A percentile compares a stretch with the other conserved stretches of the same genome.
phyloP scores from a whole-genome alignment of 2,888 invertebrate species.

The Petrolisthes cinctipes region DNA sequence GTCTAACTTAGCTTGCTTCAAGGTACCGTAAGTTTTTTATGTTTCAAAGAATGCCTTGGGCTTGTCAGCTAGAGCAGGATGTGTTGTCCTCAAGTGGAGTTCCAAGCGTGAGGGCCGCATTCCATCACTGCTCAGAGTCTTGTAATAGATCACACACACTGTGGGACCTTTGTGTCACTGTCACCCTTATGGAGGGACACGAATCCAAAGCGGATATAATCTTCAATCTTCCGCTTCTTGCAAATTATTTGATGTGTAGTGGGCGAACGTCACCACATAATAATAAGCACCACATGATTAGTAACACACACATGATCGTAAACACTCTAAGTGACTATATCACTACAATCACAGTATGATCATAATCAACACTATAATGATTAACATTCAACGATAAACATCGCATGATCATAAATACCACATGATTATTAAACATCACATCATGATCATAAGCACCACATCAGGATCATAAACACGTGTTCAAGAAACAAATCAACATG shows the following conservation, averaged over 20 bases:
- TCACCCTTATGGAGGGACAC: background rate
- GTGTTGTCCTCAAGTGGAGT: background rate
- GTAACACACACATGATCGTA: too few species aligned
- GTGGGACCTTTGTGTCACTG: background rate
- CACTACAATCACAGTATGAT: too few species aligned
- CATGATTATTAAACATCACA: too few species aligned
- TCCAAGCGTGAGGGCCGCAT: slow-evolving; percentile 14
- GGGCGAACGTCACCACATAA: too few species aligned
- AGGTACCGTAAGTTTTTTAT: background rate
- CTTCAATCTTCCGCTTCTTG: slow-evolving; percentile 10
- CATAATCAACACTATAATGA: too few species aligned
- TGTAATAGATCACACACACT: slow-evolving; percentile 7
- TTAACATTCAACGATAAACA: too few species aligned
- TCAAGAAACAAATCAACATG: too few species aligned
- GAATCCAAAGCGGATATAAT: background rate
- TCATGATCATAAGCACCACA: too few species aligned
- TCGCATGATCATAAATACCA: too few species aligned
- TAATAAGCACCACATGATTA: too few species aligned
- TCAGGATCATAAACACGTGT: too few species aligned
- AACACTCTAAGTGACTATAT: too few species aligned
- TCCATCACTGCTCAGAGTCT: slow-evolving; percentile 14
- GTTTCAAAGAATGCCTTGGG: background rate
- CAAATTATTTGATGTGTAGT: background rate
- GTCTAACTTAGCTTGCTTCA: slow-evolving; percentile 9
- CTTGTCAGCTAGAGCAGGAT: background rate